phyloP scores from a whole-genome alignment of 2,888 invertebrate species.

The Lasioglossum vierecki region DNA sequence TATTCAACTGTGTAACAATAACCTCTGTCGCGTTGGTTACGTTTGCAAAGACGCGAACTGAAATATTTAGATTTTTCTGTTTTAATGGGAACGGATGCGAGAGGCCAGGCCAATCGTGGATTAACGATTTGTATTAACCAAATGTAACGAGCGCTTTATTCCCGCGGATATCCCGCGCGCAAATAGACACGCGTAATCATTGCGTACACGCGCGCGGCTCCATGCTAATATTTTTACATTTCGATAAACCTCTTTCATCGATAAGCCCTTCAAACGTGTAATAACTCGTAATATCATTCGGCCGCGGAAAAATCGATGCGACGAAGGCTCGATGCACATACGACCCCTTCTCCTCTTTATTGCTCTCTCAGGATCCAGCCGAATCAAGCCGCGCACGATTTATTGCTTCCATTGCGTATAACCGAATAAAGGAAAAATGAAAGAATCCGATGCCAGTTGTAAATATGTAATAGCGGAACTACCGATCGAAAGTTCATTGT shows the following conservation, averaged over 20 bases:
- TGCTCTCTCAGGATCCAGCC: constrained; percentile 42
- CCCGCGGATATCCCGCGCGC: constrained; percentile 59
- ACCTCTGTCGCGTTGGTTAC: not conserved
- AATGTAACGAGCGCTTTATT: constrained; percentile 63
- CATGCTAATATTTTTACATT: constrained; percentile 61
- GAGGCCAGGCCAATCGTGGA: constrained; percentile 43
- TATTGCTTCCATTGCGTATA: constrained; percentile 28
- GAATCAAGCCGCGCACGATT: constrained; percentile 34
- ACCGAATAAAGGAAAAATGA: constrained; percentile 23
- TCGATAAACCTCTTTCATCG: constrained; percentile 60
- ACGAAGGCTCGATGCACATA: constrained; percentile 16
- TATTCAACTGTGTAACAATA: constrained; percentile 31
- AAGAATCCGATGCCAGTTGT: constrained; percentile 8
- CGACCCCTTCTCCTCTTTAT: constrained; percentile 32
- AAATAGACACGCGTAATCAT: constrained; percentile 64
- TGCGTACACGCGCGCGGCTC: constrained; percentile 31
- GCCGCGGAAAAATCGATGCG: constrained; percentile 38
- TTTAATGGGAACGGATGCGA: constrained; percentile 65
- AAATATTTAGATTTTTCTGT: constrained; percentile 67
- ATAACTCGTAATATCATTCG: constrained; percentile 56
- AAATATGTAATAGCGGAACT: constrained; percentile 30
- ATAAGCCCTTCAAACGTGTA: constrained; percentile 56
- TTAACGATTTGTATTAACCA: constrained; percentile 69
- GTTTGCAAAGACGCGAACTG: constrained; percentile 42
- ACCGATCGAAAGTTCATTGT: constrained; percentile 24